Base-by-base conservation (phyloP, 2,113 vertebrate species). In the Bubo scandiacus region DNA sequence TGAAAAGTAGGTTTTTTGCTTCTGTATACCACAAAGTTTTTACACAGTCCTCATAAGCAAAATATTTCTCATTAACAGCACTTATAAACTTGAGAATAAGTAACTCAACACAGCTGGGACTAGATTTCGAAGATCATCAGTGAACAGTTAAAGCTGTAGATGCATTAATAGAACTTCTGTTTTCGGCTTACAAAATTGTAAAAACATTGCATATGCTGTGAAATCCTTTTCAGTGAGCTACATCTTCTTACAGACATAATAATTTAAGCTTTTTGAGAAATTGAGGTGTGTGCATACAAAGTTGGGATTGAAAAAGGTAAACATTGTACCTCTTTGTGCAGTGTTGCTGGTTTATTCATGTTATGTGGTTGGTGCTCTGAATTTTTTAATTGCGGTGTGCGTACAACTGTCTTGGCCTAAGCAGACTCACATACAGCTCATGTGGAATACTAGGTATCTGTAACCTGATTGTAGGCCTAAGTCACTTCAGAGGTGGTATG, bases 251-350 rank as follows among this genome's bases (percentile, higher is more conserved):
- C 5, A 42, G 27, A 5, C 7, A 1, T 62, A 34, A 4, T 78
- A 3, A 11, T 51, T 12, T 38, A 59, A 59, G 29, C 8, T 78
- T 91, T 95, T 74, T 78, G 34, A n/a, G 68, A 84, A 81, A 58
- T 4, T 15, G 30, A 26, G 7, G 4, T 8, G 11, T 19, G 78
- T 25, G 11, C 13, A 1, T 57, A 30, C 8, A 77, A 62, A 75
- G 34, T 12, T 22, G 6, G 15, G 11, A 15, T 26, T 49, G 9
- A 42, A n/a, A 68, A 68, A 75, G 80, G 23, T 27, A 21, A 67
- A 13, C 2, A 0, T 12, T 18, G 6, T 51, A 3, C 5, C 6
- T 51, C 12, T 42, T 32, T 62, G 5, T 51, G 26, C 0, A 0
- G 11, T 77, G 51, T 2, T 77, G 4, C 45, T 63, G 9, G 9